These are phyloP conservation scores for Erpornis zantholeuca DNA, from an alignment of 2,113 vertebrate genomes.

Conservation along the genomic window DNA sequence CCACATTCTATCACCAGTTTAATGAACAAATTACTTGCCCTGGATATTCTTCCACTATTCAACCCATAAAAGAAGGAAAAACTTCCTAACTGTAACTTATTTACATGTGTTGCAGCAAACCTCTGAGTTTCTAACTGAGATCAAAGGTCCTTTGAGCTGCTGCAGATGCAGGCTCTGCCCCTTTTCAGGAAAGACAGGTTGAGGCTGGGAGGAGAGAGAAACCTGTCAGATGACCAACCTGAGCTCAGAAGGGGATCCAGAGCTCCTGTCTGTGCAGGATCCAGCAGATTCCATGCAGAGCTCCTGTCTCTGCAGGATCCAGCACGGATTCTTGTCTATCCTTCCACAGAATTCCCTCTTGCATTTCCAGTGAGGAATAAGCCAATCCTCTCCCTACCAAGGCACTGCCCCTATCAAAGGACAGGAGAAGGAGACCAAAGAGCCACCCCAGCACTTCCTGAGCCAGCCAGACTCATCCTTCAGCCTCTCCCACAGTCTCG, in stretches of 20 bases:
- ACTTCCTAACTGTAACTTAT: neutral
- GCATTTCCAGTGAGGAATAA: neutral
- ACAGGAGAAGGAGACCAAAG: neutral
- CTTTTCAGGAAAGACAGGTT: conserved; percentile 44
- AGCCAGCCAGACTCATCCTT: neutral
- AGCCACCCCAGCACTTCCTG: neutral
- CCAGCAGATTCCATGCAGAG: neutral
- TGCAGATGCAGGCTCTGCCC: conserved; percentile 2
- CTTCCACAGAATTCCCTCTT: neutral
- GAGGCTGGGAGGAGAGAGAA: neutral
- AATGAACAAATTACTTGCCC: neutral
- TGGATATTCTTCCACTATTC: neutral
- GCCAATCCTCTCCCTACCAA: neutral
- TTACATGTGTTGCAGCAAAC: neutral
- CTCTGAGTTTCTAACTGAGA: neutral
- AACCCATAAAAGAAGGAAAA: neutral
- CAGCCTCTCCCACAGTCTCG: neutral
- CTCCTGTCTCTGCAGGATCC: neutral
- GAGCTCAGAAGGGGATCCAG: neutral
- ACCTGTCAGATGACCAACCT: neutral
- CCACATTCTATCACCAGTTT: neutral
- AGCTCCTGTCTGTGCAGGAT: neutral
- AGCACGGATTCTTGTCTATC: neutral
- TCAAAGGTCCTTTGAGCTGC: conserved; percentile 24
- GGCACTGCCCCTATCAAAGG: neutral